Percentiles rank a stretch among this genome's conserved stretches.
These are phyloP conservation scores for Terebella lapidaria DNA, from an alignment of 2,888 invertebrate species.

Conservation along the genomic window DNA sequence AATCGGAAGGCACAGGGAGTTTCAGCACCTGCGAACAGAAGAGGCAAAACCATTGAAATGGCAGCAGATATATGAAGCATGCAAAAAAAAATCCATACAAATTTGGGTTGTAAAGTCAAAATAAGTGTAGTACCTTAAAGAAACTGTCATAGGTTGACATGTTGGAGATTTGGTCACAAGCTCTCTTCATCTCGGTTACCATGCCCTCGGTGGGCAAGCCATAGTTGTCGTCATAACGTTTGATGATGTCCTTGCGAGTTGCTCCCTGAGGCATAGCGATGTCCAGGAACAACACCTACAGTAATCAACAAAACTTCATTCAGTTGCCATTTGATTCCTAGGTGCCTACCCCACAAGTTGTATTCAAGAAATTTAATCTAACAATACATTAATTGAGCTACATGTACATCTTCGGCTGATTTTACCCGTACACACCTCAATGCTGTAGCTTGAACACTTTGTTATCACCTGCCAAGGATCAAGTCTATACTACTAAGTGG, in stretches of 20 bases:
- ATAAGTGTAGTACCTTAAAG: constrained; percentile 31
- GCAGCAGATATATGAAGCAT: background rate
- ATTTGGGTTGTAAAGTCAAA: background rate
- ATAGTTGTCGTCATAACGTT: constrained; percentile 35
- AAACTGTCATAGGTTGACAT: constrained; percentile 37
- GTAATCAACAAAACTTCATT: background rate
- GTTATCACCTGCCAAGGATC: no score
- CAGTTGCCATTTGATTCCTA: background rate
- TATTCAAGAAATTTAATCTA: no score
- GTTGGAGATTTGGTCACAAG: constrained; percentile 29
- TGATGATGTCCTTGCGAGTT: constrained; percentile 29
- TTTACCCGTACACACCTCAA: no score
- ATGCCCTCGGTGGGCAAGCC: constrained; percentile 38
- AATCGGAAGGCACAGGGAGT: constrained; percentile 31
- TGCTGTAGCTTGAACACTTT: no score
- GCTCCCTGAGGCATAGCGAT: constrained; percentile 37
- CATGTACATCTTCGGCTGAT: no score
- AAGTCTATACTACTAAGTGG: no score
- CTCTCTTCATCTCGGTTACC: constrained; percentile 36
- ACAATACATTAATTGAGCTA: background rate
- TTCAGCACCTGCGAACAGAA: constrained; percentile 29
- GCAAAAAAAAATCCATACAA: background rate
- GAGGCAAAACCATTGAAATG: background rate
- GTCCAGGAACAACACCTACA: constrained; percentile 36
- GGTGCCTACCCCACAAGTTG: background rate